Conservation (phyloP, 2,113 vertebrate genomes). For the Pteruthius melanotis region DNA sequence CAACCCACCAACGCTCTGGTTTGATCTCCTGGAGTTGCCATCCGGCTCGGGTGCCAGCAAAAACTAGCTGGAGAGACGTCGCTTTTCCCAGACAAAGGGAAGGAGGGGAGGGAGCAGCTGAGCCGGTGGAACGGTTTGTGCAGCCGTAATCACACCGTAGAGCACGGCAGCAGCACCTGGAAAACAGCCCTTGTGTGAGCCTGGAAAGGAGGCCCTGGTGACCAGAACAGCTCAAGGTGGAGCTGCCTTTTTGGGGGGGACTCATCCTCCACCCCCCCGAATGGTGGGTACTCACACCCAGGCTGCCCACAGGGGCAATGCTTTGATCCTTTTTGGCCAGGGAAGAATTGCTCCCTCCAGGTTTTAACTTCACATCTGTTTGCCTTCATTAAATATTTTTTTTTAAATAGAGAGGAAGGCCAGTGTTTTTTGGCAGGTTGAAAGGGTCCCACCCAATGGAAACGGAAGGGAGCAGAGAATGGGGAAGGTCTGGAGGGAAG, state of each 20-base stretch:
- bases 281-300: accelerated
- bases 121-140: constrained; percentile 4
- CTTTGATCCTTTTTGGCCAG: neutral
- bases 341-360: neutral
- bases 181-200: neutral
- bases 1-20: accelerated
- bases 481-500: neutral
- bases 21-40: neutral
- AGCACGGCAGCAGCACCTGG: neutral
- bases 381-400: neutral
- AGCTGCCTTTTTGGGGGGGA: neutral
- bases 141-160: neutral
- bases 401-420: neutral
- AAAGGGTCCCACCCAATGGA: neutral
- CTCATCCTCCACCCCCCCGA: too few species aligned
- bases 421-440: neutral
- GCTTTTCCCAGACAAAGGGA: neutral
- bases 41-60: neutral
- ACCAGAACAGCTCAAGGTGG: neutral
- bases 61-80: neutral
- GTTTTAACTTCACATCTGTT: neutral
- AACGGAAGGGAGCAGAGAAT: neutral
- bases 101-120: neutral
- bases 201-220: neutral
- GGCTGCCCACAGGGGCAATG: accelerated